Evolutionary conservation across 2,888 invertebrate species (phyloP).

Genomic region (Ennomos erosarius): DNA sequence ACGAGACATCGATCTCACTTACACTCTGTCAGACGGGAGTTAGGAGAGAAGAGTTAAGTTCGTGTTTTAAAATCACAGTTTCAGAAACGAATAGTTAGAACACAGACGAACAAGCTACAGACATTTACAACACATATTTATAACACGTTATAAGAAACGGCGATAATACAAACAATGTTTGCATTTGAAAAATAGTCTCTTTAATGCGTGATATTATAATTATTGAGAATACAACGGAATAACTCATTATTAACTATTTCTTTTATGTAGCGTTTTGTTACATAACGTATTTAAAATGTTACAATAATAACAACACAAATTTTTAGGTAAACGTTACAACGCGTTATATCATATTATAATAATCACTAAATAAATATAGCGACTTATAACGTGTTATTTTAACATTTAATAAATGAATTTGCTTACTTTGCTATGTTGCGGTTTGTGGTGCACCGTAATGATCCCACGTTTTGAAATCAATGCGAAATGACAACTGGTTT

Average conservation of each 20-base stretch:
- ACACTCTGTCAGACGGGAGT: constrained; percentile 7
- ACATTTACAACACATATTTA: constrained; percentile 19
- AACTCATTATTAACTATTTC: too few species aligned
- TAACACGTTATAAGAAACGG: constrained; percentile 32
- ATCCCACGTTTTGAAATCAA: constrained; percentile 27
- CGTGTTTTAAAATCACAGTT: not conserved
- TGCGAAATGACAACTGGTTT: constrained; percentile 50
- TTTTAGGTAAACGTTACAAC: too few species aligned
- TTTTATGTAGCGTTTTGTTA: too few species aligned
- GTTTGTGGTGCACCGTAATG: constrained; percentile 51
- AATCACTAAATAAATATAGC: constrained; percentile 28
- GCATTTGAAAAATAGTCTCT: too few species aligned
- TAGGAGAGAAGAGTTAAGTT: not conserved
- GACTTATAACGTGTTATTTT: constrained; percentile 37
- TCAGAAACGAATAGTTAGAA: constrained; percentile 12
- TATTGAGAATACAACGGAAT: too few species aligned
- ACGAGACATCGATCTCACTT: too few species aligned
- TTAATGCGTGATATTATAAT: too few species aligned
- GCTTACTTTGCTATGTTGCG: constrained; percentile 65
- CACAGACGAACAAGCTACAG: constrained; percentile 32
- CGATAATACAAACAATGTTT: not conserved
- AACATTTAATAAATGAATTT: constrained; percentile 52
- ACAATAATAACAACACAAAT: too few species aligned
- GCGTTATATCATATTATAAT: not conserved
- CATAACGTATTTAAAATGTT: too few species aligned